phyloP scores from a whole-genome alignment of 1,140 invertebrate genomes.

The Alviniconcha marisindica region DNA sequence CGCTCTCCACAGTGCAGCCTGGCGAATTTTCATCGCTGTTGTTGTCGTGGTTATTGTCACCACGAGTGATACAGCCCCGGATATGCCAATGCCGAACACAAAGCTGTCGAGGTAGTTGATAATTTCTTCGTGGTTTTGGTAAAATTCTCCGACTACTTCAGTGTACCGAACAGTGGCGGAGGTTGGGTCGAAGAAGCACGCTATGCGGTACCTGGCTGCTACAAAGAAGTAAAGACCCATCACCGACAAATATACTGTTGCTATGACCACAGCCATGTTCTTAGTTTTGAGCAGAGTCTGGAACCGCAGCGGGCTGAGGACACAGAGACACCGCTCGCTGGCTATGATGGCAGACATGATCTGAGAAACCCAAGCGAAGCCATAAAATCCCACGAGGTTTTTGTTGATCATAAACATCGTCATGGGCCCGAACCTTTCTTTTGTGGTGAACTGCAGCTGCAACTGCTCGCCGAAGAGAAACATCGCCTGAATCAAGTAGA shows the following conservation, averaged over 20 bases:
- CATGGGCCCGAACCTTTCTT: neutral
- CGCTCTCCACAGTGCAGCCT: neutral
- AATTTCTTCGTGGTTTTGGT: neutral
- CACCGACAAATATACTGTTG: neutral
- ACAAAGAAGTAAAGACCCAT: slow-evolving; percentile 1
- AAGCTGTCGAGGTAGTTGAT: slow-evolving; percentile 2
- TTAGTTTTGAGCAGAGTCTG: neutral
- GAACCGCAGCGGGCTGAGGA: neutral
- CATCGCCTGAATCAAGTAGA: too few relatives aligned
- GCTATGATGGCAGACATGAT: slow-evolving; percentile 9
- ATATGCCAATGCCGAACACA: neutral
- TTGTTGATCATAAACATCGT: neutral
- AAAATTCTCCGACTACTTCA: too few relatives aligned
- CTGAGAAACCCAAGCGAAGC: neutral
- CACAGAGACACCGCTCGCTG: slow-evolving; percentile 7
- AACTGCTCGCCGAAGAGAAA: too few relatives aligned
- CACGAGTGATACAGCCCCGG: neutral
- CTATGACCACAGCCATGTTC: neutral
- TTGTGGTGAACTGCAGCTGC: too few relatives aligned
- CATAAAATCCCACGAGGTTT: neutral
- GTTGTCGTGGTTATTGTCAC: neutral
- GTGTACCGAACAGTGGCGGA: too few relatives aligned
- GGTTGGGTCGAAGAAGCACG: neutral
- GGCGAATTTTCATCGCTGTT: neutral
- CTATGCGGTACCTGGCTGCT: neutral